Conservation (phyloP, 2,797 vertebrate genomes). For the Heliangelus exortis region DNA sequence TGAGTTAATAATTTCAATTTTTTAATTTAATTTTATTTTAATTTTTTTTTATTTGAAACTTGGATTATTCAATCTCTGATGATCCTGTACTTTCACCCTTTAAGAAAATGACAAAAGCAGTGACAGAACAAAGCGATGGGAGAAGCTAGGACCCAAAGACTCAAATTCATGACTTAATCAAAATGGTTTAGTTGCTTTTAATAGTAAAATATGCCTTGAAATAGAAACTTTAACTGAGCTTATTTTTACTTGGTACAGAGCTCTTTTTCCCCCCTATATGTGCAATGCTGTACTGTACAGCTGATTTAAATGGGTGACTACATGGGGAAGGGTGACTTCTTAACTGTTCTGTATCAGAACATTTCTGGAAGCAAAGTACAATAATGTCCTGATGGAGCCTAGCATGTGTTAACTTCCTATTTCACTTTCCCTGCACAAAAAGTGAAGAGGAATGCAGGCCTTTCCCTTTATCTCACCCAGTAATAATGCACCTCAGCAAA, state of each 20-base stretch:
- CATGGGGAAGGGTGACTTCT: background rate
- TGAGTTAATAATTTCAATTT: background rate
- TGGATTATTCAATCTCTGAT: background rate
- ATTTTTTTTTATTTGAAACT: background rate
- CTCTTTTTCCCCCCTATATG: background rate
- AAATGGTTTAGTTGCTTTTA: background rate
- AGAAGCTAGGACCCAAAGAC: background rate
- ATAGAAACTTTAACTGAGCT: background rate
- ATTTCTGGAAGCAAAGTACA: background rate
- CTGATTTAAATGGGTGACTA: background rate
- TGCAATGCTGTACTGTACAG: background rate
- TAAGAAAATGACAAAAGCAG: background rate
- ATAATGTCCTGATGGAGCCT: background rate
- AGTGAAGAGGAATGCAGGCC: background rate
- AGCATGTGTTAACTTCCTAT: background rate
- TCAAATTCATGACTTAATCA: background rate
- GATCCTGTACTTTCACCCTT: background rate
- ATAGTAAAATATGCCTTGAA: background rate
- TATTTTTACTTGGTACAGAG: background rate
- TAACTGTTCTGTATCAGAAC: background rate
- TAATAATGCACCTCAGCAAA: slow-evolving; percentile 23
- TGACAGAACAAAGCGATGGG: background rate
- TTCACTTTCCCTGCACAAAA: slow-evolving; percentile 24
- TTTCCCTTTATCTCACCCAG: slow-evolving; percentile 7
- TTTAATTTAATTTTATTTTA: background rate